phyloP scores from a whole-genome alignment of 2,797 vertebrate species.

The Hyperoplus lanceolatus region DNA sequence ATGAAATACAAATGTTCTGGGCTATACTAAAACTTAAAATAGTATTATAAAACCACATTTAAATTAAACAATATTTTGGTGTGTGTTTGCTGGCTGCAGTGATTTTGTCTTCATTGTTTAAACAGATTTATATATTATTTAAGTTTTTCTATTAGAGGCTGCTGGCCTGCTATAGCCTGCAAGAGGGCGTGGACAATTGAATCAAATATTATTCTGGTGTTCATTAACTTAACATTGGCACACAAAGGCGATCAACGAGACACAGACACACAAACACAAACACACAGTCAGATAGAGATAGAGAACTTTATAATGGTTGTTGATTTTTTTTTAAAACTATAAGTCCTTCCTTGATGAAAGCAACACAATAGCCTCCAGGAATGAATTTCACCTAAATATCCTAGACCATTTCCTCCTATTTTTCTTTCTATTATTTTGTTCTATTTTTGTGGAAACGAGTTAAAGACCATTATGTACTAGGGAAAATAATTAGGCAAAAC shows the following conservation, averaged over 20 bases:
- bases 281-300: slow-evolving; percentile 20
- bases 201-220: slow-evolving; percentile 48
- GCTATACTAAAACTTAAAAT: not conserved
- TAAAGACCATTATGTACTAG: not conserved
- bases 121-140: not conserved
- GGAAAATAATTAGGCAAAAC: not conserved
- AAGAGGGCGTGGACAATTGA: slow-evolving; percentile 50
- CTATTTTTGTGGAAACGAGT: no score
- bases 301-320: not conserved
- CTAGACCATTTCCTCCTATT: not conserved
- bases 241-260: slow-evolving; percentile 46
- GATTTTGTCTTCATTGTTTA: not conserved
- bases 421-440: not conserved
- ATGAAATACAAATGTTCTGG: not conserved
- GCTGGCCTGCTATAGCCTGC: slow-evolving; percentile 22
- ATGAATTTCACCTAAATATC: not conserved
- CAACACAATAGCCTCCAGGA: not conserved
- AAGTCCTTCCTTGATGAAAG: slow-evolving; percentile 1
- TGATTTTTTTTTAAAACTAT: not conserved
- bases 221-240: slow-evolving; percentile 38
- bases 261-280: slow-evolving; percentile 25
- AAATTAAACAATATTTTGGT: not conserved
- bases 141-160: not conserved
- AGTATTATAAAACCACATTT: not conserved
- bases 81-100: not conserved